Base-by-base conservation (phyloP, 1,140 invertebrate species). In the Rhopalosiphum maidis region DNA sequence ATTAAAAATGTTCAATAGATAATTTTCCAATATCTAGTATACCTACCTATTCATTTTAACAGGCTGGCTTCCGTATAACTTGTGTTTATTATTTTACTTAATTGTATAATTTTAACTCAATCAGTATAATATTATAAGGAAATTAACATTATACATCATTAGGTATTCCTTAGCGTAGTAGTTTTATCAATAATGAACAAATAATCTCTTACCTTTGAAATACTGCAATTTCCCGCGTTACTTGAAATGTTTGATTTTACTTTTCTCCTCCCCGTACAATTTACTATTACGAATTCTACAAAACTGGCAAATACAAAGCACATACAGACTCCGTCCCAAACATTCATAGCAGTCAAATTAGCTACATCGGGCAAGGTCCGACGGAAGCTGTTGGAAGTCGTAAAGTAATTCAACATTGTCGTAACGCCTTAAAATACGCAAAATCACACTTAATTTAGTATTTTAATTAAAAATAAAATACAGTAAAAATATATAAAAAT, bases 361-460 rank as follows among this genome's bases (percentile, higher is more conserved):
- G 98, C 98, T 89, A 99, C 98, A 88, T 99, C 98, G 7, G 98
- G 98, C 95, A 99, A 96, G 68, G 98, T 98, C 94, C 97, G 97
- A 94, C 97, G 97, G 95, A 98, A 98, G 95, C 97, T 97, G 95
- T 98, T 98, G 93, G 97, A 98, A 94, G 98, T 99, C 94, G 98
- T 99, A 97, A 99, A 99, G 96, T 99, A 99, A 96, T 99, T 99
- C 96, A 99, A 97, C 98, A 99, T 99, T 95, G 98, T 99, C 94
- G 98, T 99, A 95, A 99, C 98, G 95, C 98, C 97, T 98, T 95
- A 86, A 95, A 96, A 35, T 8, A 21, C 7, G 46, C 22, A 25
- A 25, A 43, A 15, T 77, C 0, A 18, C 1, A 88, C 5, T 46
- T 46, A 11, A 18, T 86, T 86, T 22, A 85, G 23, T 30, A 85